Evolutionary conservation across 2,888 invertebrate species (phyloP), one percentile per base, ranked within the genome.

Genomic region (Drosophila helvetica): DNA sequence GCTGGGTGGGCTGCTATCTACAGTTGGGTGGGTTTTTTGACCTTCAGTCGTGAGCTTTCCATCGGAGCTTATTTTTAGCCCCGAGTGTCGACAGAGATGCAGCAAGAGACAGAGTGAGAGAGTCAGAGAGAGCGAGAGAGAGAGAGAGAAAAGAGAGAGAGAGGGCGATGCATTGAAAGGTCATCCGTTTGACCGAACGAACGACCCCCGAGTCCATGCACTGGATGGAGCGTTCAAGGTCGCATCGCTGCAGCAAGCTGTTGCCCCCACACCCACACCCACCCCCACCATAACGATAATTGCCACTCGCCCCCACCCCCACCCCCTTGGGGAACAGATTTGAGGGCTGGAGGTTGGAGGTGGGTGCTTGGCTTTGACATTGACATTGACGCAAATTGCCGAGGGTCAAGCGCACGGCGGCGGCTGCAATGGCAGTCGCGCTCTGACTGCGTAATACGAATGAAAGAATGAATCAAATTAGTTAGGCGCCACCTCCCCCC

Each of bases 341-440:
- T n/a, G n/a, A n/a, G n/a, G n/a, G n/a, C n/a, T n/a, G n/a, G 19
- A 19, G 19, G 19, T 19, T 19, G 19, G 2, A 19, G 22, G 22
- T 22, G 4, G 42, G 53, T 53, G 48, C 8, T 57, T 30, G 43
- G 19, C 61, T 42, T 65, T 77, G 70, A 52, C 86, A 69, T 76
- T 80, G 88, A 85, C 85, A 88, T 88, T 85, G 85, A 85, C 88
- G 88, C 77, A 88, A 88, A 74, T 76, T 75, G 84, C 61, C 66
- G 86, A 86, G 86, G 84, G 84, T 84, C 84, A 84, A 84, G 83
- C 75, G 82, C 79, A 81, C 38, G 70, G 70, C 63, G 33, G 33
- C 33, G 5, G 33, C 15, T 12, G 33, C 60, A 33, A 12, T 54
- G 66, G 70, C 73, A 72, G 66, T 65, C 60, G 63, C 77, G 71